A percentile compares a stretch with the other conserved stretches of the same genome.
phyloP scores from a whole-genome alignment of 1,140 invertebrate genomes.

The Scaptomyza montana region DNA sequence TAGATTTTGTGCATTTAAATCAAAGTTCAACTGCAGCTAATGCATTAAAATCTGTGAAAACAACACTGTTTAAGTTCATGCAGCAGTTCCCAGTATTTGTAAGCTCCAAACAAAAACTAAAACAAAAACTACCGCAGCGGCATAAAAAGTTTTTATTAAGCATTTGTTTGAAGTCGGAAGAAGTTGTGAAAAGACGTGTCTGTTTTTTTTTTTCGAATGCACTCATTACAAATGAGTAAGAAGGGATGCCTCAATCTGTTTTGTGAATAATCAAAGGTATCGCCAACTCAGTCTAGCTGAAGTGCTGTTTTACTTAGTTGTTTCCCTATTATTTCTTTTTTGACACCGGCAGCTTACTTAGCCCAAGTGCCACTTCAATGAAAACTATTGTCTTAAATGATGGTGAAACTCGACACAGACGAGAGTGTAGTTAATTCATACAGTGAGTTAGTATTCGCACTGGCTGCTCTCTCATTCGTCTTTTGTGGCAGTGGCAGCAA shows the following conservation, averaged over 20 bases:
- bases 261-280: too few species aligned
- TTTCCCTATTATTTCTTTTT: slow-evolving; percentile 43
- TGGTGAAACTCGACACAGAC: slow-evolving; percentile 31
- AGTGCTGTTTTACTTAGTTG: not conserved
- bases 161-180: slow-evolving; percentile 28
- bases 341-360: slow-evolving; percentile 10
- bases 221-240: too few species aligned
- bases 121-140: too few species aligned
- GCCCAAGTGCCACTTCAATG: slow-evolving; percentile 74
- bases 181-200: slow-evolving; percentile 18
- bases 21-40: not conserved
- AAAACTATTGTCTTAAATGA: slow-evolving; percentile 80
- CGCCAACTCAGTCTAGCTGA: too few species aligned
- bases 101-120: too few species aligned
- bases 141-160: slow-evolving; percentile 53
- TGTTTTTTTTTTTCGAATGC: slow-evolving; percentile 2
- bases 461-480: slow-evolving; percentile 12
- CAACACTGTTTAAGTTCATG: not conserved
- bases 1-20: not conserved
- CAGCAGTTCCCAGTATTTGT: not conserved
- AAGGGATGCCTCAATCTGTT: too few species aligned
- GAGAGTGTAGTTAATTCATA: slow-evolving; percentile 61
- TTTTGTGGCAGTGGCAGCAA: slow-evolving; percentile 32
- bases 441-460: not conserved
- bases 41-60: not conserved